Conservation (phyloP, 2,113 vertebrate genomes). For the Chlamydotis undulata region DNA sequence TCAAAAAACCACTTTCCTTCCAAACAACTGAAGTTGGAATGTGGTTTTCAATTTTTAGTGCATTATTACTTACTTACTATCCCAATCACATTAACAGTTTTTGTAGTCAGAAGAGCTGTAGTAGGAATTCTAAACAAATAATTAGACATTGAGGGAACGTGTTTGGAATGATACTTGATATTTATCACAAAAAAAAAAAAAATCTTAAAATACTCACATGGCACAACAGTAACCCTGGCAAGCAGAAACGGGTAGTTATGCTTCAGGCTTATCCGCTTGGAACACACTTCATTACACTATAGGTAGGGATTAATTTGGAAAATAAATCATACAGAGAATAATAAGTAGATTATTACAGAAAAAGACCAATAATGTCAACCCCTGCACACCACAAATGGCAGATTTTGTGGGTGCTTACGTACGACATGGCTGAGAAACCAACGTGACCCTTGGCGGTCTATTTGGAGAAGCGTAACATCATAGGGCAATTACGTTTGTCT, state of each 20-base stretch:
- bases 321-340: neutral
- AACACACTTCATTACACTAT: neutral
- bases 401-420: neutral
- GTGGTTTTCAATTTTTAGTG: neutral
- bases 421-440: neutral
- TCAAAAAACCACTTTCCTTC: neutral
- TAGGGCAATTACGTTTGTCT: neutral
- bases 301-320: neutral
- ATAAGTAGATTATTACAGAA: neutral
- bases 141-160: neutral
- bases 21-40: neutral
- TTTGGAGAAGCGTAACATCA: neutral
- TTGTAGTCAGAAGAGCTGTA: neutral
- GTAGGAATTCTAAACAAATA: neutral
- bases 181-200: neutral
- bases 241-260: neutral
- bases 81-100: neutral
- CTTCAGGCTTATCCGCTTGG: neutral
- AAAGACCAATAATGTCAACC: neutral
- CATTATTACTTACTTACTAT: neutral
- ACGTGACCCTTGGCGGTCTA: neutral
- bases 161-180: neutral
- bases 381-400: neutral
- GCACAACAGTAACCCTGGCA: neutral
- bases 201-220: neutral